Percentiles rank a stretch among this genome's conserved stretches.
phyloP scores from a whole-genome alignment of 2,113 vertebrate species.

The Neotoma lepida region DNA sequence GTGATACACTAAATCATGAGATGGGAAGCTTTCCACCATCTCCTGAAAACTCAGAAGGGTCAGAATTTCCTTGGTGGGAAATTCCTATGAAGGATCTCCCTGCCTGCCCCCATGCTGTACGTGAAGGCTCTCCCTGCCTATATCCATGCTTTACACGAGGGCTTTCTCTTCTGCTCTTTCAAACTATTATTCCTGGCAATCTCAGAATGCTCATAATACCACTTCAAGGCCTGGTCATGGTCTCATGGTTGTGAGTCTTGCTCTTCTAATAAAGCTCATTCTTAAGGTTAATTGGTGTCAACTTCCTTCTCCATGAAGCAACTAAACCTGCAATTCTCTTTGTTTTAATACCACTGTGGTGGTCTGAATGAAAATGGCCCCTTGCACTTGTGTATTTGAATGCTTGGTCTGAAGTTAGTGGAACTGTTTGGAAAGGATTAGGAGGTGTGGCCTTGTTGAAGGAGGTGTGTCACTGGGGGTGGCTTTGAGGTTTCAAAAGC shows the following conservation, averaged over 20 bases:
- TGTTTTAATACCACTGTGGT: neutral
- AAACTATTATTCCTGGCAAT: neutral
- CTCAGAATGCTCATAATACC: neutral
- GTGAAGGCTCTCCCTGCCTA: neutral
- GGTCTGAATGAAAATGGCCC: neutral
- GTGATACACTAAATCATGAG: neutral
- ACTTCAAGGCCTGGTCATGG: neutral
- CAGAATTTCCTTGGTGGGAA: neutral
- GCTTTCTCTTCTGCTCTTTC: neutral
- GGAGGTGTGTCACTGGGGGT: neutral
- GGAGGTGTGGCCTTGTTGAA: neutral
- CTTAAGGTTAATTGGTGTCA: neutral
- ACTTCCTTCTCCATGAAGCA: neutral
- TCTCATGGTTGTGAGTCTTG: neutral
- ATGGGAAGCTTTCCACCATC: neutral
- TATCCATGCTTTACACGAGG: neutral
- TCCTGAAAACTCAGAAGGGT: neutral
- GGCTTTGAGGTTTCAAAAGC: neutral
- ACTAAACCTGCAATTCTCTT: neutral
- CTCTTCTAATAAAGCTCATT: neutral
- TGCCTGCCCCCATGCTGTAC: accelerated
- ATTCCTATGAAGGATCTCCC: neutral
- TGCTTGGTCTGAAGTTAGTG: neutral
- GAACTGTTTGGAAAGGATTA: neutral
- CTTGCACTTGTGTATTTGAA: neutral